Evolutionary conservation across 2,797 vertebrate species (phyloP), one percentile per base, ranked within the genome.

Genomic region (Mycteria americana): DNA sequence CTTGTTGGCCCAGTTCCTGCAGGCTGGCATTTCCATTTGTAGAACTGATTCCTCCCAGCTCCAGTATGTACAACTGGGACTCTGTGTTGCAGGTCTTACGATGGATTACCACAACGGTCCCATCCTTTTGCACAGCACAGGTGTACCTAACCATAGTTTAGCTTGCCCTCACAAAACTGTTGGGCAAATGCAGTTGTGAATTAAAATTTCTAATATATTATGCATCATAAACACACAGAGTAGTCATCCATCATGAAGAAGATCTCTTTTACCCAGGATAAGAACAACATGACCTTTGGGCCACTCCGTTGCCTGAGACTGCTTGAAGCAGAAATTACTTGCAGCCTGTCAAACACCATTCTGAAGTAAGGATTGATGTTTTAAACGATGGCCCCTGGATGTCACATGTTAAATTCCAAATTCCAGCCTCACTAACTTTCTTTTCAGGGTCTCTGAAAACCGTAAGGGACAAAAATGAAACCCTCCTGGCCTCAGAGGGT

Each of bases 261-360:
- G 41, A 9, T 85, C 46, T 95, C 74, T 92, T 78, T 72, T 92
- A 94, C 56, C 23, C 11, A 0, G 50, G 64, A 67, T 87, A 92
- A 89, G 60, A 86, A 85, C 60, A 92, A 76, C 33, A 48, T 80
- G 90, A 93, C 87, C 86, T 94, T 87, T 89, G 77, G 93, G 85
- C 63, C 90, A 60, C 54, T 92, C 82, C 84, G 79, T 87, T 96
- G 93, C n/a, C 88, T 83, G 53, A 92, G 70, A 95, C 56, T 67
- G 92, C 89, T 92, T 74, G 91, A 89, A 96, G 85, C 53, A 95
- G 95, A 80, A 95, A 97, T 84, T 91, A 91, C 81, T 89, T 86
- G 85, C 81, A 92, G 94, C 74, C 63, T 88, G 86, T 92, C 95
- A 96, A 82, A 85, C 69, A 80, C 46, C 74, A 85, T 85, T 65